Conservation (phyloP, 2,797 vertebrate species). For the Brachyalestes nurse region DNA sequence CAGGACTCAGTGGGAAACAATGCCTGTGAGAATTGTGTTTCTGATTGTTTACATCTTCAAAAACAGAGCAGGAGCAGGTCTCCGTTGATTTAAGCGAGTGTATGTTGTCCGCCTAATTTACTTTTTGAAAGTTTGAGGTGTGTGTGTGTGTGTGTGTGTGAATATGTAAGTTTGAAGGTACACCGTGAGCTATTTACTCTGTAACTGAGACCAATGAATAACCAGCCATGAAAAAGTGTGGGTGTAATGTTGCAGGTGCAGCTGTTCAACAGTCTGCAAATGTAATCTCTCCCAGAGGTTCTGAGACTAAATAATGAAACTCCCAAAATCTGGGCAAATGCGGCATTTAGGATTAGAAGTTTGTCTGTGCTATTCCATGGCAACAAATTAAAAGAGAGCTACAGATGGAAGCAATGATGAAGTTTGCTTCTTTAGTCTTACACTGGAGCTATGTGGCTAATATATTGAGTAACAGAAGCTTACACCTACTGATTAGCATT, state of each 20-base stretch:
- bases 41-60: conserved; percentile 3
- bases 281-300: conserved; percentile 60
- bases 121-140: conserved; percentile 15
- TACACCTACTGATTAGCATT: too few species aligned
- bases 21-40: neutral
- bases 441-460: too few species aligned
- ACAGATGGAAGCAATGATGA: neutral
- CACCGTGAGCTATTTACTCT: conserved; percentile 13
- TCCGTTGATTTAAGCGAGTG: conserved; percentile 35
- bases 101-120: conserved; percentile 44
- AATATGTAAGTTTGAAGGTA: conserved; percentile 11
- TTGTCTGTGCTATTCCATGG: neutral
- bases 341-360: neutral
- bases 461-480: neutral
- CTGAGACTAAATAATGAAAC: neutral
- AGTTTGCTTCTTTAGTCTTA: too few species aligned
- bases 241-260: conserved; percentile 38
- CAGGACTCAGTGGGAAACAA: neutral
- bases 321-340: neutral
- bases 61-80: conserved; percentile 4
- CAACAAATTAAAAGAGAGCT: neutral
- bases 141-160: conserved; percentile 43
- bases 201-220: conserved; percentile 30
- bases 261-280: conserved; percentile 53
- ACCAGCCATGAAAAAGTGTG: conserved; percentile 27